Conservation (phyloP, 2,888 invertebrate species). For the Cheilosia urbana region DNA sequence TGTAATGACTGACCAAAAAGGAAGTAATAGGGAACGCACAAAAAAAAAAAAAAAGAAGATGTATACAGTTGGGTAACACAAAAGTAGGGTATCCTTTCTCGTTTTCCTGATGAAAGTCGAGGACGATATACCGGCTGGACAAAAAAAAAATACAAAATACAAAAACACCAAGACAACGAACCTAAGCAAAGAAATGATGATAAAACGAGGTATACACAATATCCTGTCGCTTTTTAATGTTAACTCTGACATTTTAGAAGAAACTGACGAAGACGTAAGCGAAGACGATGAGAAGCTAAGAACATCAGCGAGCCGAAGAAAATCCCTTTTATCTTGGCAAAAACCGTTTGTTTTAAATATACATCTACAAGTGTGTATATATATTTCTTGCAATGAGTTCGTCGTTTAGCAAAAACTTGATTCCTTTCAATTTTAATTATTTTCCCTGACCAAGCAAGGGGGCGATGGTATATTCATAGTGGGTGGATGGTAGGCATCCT, state of each 20-base stretch:
- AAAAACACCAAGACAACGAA: slow-evolving; percentile 2
- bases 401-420: slow-evolving; percentile 21
- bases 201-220: slow-evolving; percentile 66
- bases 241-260: slow-evolving; percentile 64
- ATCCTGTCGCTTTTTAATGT: slow-evolving; percentile 72
- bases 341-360: slow-evolving; percentile 52
- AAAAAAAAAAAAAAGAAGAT: slow-evolving; percentile 36
- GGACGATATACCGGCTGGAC: slow-evolving; percentile 31
- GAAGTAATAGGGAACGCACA: slow-evolving; percentile 8
- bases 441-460: slow-evolving; percentile 41
- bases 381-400: slow-evolving; percentile 24
- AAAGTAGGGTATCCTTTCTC: slow-evolving; percentile 42
- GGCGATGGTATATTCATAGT: not conserved
- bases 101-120: slow-evolving; percentile 30
- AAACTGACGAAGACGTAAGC: slow-evolving; percentile 29
- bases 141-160: slow-evolving; percentile 14
- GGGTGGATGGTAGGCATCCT: not conserved
- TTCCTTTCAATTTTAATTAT: slow-evolving; percentile 73
- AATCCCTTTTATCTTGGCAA: slow-evolving; percentile 50
- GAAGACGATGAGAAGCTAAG: slow-evolving; percentile 23
- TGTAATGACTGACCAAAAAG: slow-evolving; percentile 48
- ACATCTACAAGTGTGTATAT: no score
- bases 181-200: slow-evolving; percentile 51
- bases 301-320: slow-evolving; percentile 3
- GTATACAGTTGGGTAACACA: slow-evolving; percentile 23